Evolutionary conservation across 2,797 vertebrate genomes (phyloP).

Genomic region (Alfaro cultratus): DNA sequence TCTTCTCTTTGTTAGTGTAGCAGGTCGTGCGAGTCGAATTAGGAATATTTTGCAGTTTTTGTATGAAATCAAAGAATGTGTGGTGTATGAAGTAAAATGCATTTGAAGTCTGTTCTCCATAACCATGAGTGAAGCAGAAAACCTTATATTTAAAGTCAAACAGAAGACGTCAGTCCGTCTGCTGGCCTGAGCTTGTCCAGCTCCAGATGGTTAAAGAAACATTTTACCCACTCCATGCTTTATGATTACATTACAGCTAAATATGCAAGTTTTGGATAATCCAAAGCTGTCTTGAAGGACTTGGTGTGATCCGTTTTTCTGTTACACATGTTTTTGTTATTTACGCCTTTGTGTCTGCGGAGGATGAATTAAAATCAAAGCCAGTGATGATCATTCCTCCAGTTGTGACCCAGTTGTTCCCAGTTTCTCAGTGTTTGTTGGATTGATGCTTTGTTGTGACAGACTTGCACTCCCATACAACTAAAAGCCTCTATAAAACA

Average conservation of each 20-base stretch:
- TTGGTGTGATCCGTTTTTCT: slow-evolving; percentile 33
- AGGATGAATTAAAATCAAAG: slow-evolving; percentile 6
- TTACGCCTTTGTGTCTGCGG: slow-evolving; percentile 18
- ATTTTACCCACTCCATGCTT: not conserved
- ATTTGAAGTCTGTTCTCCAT: slow-evolving; percentile 58
- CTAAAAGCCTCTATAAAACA: slow-evolving; percentile 51
- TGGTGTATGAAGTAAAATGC: slow-evolving; percentile 66
- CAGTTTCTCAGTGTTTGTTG: slow-evolving; percentile 23
- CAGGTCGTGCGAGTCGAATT: not conserved
- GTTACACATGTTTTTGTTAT: slow-evolving; percentile 28
- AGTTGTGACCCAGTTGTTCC: slow-evolving; percentile 30
- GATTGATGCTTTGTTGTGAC: slow-evolving; percentile 36
- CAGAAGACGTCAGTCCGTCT: slow-evolving; percentile 3
- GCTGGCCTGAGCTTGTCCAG: slow-evolving; percentile 25
- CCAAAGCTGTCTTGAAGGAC: slow-evolving; percentile 21
- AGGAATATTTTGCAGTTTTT: slow-evolving; percentile 57
- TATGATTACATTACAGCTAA: slow-evolving; percentile 28
- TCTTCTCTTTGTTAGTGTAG: not conserved
- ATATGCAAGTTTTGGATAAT: slow-evolving; percentile 12
- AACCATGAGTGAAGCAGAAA: slow-evolving; percentile 37
- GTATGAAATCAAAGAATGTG: slow-evolving; percentile 36
- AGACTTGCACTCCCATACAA: slow-evolving; percentile 54
- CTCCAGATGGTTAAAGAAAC: slow-evolving; percentile 22
- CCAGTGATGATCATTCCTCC: slow-evolving; percentile 50
- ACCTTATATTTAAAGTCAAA: slow-evolving; percentile 34